These are phyloP conservation scores for Allobates femoralis DNA, from an alignment of 2,797 vertebrate genomes.

Conservation along the genomic window DNA sequence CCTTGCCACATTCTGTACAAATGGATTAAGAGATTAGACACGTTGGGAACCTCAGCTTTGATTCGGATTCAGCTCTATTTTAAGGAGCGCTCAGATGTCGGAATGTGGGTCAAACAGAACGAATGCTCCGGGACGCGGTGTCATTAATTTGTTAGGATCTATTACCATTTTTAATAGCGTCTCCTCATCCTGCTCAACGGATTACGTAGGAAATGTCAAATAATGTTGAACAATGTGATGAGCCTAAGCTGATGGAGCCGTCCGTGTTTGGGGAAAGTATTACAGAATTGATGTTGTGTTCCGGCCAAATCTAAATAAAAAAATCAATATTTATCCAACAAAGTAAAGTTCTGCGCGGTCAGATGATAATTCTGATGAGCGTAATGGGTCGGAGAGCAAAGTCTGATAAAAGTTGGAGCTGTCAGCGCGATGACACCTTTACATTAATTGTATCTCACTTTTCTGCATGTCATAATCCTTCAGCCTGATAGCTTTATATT, in stretches of 20 bases:
- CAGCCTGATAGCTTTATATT: constrained; percentile 50
- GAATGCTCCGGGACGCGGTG: not conserved
- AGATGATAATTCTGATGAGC: constrained; percentile 12
- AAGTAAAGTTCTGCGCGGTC: not conserved
- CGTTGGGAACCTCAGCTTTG: not conserved
- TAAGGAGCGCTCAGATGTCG: constrained; percentile 6
- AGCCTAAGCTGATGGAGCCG: constrained; percentile 17
- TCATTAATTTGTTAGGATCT: constrained; percentile 1
- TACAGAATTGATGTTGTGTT: constrained; percentile 1
- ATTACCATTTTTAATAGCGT: constrained; percentile 10
- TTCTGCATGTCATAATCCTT: constrained; percentile 43
- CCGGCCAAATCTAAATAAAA: not conserved
- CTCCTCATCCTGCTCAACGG: not conserved
- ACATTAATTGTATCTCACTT: constrained; percentile 46
- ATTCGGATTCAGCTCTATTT: constrained; percentile 17
- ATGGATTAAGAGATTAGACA: constrained; percentile 18
- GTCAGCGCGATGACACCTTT: constrained; percentile 32
- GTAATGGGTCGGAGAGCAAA: not conserved
- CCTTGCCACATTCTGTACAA: not conserved
- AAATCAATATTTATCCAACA: constrained; percentile 27
- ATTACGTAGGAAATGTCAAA: not conserved
- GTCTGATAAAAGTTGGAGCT: constrained; percentile 37
- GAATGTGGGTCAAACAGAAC: not conserved
- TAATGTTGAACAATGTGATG: constrained; percentile 8
- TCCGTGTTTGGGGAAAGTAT: not conserved